Evolutionary conservation across 1,140 invertebrate species (phyloP), one percentile per base, ranked within the genome.

Genomic region (Tetramorium alpestre): DNA sequence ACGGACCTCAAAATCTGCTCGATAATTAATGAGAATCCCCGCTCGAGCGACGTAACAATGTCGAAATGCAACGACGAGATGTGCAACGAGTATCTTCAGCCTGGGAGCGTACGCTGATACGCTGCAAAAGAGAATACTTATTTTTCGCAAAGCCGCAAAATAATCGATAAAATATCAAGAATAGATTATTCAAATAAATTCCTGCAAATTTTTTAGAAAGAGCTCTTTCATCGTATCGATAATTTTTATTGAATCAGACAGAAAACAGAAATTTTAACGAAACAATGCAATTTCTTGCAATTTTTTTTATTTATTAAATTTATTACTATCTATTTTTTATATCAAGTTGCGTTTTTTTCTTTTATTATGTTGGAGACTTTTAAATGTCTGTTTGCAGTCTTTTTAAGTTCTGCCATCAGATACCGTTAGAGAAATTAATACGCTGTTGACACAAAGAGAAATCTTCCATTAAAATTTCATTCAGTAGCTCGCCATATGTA

Each of bases 11-110:
- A 89, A 88, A 88, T 89, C 88, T 49, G 72, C 44, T 69, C 70
- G 88, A 89, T 81, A 89, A 89, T 89, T 89, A 89, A 87, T 80
- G 86, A 81, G 86, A 77, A 89, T 88, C 87, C 78, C 11, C 65
- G 13, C 22, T 69, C 47, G 47, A 65, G 49, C 77, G 67, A 78
- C 18, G 70, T 54, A 62, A 18, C 38, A 60, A 77, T 8, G 41
- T 60, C 22, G 38, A 77, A 47, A 77, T 16, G 56, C 25, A 77
- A 62, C 38, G 16, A 60, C 22, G 73, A 77, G 41, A 49, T 49
- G 11, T 69, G 65, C 65, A 69, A 49, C 22, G 41, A 16, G 65
- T 49, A 69, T 25, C 41, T 49, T 77, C 54, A 8, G 60, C 41
- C 56, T 28, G 6, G 16, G 16, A 77, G 22, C 38, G 11, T 3